Percentiles rank a stretch among this genome's conserved stretches.
These are phyloP conservation scores for Bombus picipes DNA, from an alignment of 1,140 invertebrate species.

Conservation along the genomic window DNA sequence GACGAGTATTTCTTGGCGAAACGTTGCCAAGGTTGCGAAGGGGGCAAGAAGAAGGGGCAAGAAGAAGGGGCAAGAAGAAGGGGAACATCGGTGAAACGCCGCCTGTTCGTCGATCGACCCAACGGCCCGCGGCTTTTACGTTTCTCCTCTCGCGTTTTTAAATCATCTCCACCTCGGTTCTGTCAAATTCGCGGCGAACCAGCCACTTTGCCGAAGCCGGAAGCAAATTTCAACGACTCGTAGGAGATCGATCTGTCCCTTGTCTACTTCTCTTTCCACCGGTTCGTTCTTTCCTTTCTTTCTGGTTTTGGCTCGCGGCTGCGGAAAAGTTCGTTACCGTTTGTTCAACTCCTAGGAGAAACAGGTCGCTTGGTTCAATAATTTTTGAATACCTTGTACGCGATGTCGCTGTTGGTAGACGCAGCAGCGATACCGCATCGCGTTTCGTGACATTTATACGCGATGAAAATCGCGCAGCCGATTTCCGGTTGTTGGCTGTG, in stretches of 20 bases:
- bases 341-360: too few species aligned
- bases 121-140: constrained; percentile 24
- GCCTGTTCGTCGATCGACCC: constrained; percentile 26
- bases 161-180: not conserved
- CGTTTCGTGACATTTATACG: too few species aligned
- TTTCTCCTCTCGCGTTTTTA: not conserved
- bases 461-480: too few species aligned
- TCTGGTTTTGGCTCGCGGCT: too few species aligned
- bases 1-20: not conserved
- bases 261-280: not conserved
- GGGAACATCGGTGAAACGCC: not conserved
- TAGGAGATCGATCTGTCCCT: constrained; percentile 66
- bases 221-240: constrained; percentile 72
- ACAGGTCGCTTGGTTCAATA: too few species aligned
- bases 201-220: constrained; percentile 58
- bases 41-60: too few species aligned
- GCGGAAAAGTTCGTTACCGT: too few species aligned
- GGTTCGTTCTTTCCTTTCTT: not conserved
- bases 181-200: constrained; percentile 10
- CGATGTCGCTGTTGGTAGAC: too few species aligned
- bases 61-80: not conserved
- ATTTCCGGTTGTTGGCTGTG: too few species aligned
- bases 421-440: too few species aligned
- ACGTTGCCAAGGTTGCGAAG: not conserved
- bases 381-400: too few species aligned